Conservation (phyloP, 2,113 vertebrate genomes). For the Nothobranchius kuhntae region DNA sequence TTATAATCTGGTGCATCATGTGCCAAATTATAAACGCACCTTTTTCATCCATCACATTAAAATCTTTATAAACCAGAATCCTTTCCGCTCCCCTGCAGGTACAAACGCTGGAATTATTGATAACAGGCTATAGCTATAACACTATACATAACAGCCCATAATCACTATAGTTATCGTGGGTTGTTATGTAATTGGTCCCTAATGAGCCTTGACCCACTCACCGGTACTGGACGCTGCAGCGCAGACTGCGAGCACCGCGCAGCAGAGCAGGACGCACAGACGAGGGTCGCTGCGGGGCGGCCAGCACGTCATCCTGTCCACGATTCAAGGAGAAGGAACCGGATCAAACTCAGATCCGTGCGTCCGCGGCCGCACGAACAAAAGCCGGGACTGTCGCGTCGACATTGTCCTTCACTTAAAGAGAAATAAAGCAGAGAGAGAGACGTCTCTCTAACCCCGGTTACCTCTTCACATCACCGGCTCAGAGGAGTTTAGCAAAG, state of each 20-base stretch:
- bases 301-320: slow-evolving; percentile 79
- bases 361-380: slow-evolving; percentile 63
- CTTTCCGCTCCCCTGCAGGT: too few species aligned
- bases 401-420: slow-evolving; percentile 61
- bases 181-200: slow-evolving; percentile 46
- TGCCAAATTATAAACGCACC: too few species aligned
- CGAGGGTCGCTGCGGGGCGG: slow-evolving; percentile 59
- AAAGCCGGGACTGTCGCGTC: slow-evolving; percentile 59
- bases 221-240: slow-evolving; percentile 58
- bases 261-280: slow-evolving; percentile 61
- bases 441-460: slow-evolving; percentile 65
- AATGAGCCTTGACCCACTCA: slow-evolving; percentile 67
- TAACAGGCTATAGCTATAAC: background rate
- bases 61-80: too few species aligned
- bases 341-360: slow-evolving; percentile 43
- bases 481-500: slow-evolving; percentile 67
- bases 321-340: slow-evolving; percentile 33
- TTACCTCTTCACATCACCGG: slow-evolving; percentile 59
- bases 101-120: background rate
- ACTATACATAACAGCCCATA: too few species aligned
- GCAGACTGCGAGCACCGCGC: slow-evolving; percentile 38
- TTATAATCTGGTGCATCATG: too few species aligned
- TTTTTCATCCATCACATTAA: too few species aligned
- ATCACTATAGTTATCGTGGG: slow-evolving; percentile 35
- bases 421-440: background rate